Evolutionary conservation across 2,797 vertebrate species (phyloP).

Genomic region (Schizopygopsis pylzovi): DNA sequence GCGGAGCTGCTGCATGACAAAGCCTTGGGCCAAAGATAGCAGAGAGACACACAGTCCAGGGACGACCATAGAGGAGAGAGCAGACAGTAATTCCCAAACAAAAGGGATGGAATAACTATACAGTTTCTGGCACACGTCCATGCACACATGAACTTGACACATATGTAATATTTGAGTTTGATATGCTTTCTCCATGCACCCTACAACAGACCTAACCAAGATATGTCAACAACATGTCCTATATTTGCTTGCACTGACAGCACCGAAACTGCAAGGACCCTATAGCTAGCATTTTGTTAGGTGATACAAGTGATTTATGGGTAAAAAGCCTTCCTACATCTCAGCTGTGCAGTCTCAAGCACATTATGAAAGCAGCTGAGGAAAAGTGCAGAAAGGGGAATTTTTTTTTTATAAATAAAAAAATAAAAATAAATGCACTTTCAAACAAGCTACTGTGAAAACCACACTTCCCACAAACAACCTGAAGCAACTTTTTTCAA

Average conservation of each 20-base stretch:
- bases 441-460: slow-evolving; percentile 9
- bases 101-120: not conserved
- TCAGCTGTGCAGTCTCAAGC: not conserved
- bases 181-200: not conserved
- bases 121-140: not conserved
- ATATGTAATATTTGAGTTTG: not conserved
- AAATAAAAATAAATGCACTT: not conserved
- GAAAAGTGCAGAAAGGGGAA: not conserved
- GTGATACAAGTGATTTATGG: not conserved
- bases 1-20: not conserved
- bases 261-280: not conserved
- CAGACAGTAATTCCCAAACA: slow-evolving; percentile 10
- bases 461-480: slow-evolving; percentile 27
- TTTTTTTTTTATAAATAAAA: too few relatives aligned
- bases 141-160: not conserved
- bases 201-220: not conserved
- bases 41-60: not conserved
- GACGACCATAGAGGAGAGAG: not conserved
- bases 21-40: slow-evolving; percentile 8
- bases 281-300: not conserved
- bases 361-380: slow-evolving; percentile 4
- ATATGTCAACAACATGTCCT: not conserved
- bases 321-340: not conserved
- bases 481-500: slow-evolving; percentile 23
- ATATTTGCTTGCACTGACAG: not conserved